Conservation (phyloP, 1,140 invertebrate species). For the Dryas iulia region DNA sequence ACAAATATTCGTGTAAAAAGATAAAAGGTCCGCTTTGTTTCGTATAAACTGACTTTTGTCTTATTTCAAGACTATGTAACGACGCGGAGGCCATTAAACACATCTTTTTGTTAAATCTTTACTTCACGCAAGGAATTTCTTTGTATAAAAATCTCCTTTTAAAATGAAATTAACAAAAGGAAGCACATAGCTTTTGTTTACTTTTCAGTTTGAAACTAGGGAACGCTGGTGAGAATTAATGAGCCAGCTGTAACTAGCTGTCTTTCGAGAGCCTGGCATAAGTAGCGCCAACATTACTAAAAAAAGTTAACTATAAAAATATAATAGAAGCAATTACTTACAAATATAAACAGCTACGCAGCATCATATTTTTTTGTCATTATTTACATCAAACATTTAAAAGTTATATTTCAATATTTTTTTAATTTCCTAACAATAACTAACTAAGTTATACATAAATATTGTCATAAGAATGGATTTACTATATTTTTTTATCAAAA, state of each 20-base stretch:
- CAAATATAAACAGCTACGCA: too few relatives aligned
- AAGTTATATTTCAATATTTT: too few relatives aligned
- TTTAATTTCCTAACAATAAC: too few relatives aligned
- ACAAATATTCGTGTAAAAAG: slow-evolving; percentile 9
- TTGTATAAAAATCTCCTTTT: background rate
- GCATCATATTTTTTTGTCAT: too few relatives aligned
- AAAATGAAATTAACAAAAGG: background rate
- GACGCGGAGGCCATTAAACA: background rate
- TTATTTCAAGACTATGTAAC: background rate
- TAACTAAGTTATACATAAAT: too few relatives aligned
- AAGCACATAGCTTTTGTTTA: background rate
- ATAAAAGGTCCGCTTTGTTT: slow-evolving; percentile 19
- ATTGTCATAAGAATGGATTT: too few relatives aligned
- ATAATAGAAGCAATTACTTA: too few relatives aligned
- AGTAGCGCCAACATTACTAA: too few relatives aligned
- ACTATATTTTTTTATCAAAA: too few relatives aligned
- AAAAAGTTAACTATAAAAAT: too few relatives aligned
- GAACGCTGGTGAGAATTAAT: background rate
- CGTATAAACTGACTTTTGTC: background rate
- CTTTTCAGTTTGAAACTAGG: background rate
- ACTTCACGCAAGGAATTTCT: background rate
- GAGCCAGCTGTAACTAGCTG: background rate
- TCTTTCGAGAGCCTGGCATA: background rate
- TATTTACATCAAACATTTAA: too few relatives aligned
- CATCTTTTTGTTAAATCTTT: background rate